Conservation (phyloP, 2,113 vertebrate genomes). For the Podarcis muralis region DNA sequence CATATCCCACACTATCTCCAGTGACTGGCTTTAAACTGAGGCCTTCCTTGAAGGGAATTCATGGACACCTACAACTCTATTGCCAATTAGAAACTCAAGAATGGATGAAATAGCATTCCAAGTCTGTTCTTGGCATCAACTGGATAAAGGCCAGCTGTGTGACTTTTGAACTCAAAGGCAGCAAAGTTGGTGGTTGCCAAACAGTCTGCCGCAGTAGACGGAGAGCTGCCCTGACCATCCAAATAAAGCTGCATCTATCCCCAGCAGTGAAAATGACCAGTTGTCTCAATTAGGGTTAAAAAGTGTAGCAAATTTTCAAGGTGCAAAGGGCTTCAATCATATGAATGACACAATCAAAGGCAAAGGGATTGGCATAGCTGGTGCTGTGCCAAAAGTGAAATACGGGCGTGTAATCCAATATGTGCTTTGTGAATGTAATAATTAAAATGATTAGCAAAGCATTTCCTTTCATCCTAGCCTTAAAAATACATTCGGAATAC, state of each 20-base stretch:
- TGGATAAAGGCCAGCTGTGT: neutral
- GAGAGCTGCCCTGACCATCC: conserved; percentile 42
- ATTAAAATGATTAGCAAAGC: neutral
- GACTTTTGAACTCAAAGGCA: neutral
- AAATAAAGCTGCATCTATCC: conserved; percentile 44
- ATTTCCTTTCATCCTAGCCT: neutral
- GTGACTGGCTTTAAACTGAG: neutral
- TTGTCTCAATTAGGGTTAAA: conserved; percentile 46
- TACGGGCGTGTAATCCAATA: conserved; percentile 5
- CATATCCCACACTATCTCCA: neutral
- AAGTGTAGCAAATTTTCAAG: conserved; percentile 39
- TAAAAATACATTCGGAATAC: neutral
- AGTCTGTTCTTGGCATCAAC: neutral
- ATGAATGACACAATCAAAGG: neutral
- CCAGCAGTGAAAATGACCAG: conserved; percentile 26
- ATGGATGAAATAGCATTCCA: neutral
- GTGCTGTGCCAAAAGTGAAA: neutral
- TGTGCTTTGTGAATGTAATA: conserved; percentile 15
- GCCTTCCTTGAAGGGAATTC: neutral
- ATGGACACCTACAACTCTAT: neutral
- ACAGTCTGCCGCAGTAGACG: conserved; percentile 24
- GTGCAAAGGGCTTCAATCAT: conserved; percentile 20
- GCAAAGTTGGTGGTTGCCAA: neutral
- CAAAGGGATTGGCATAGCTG: neutral
- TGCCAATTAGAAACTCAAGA: neutral